Percentiles rank a stretch among this genome's conserved stretches.
Conservation (phyloP, 2,888 invertebrate species). For the Stenoptilia bipunctidactyla region DNA sequence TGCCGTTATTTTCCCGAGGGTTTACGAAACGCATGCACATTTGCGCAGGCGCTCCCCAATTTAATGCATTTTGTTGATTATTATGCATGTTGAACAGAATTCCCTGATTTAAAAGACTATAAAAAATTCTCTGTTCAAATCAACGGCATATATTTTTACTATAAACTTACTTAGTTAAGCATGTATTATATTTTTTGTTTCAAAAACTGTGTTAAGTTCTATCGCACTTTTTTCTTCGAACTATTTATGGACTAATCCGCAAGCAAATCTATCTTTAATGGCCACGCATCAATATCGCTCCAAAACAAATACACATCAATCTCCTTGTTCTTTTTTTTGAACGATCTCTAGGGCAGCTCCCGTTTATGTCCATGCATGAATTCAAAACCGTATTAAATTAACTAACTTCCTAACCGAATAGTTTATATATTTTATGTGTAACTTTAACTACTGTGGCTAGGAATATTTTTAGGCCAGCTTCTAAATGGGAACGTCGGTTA, state of each 20-base stretch:
- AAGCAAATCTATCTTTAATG: no score
- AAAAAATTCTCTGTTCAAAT: slow-evolving; percentile 19
- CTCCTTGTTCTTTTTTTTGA: no score
- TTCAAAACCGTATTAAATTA: background rate
- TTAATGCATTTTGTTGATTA: slow-evolving; percentile 15
- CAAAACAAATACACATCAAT: no score
- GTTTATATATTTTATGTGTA: slow-evolving; percentile 24
- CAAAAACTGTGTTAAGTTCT: no score
- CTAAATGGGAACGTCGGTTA: slow-evolving; percentile 38
- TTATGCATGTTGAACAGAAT: slow-evolving; percentile 7
- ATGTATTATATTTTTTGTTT: no score
- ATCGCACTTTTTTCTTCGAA: no score
- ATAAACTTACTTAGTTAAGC: no score
- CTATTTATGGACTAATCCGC: no score
- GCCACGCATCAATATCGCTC: no score
- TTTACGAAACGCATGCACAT: slow-evolving; percentile 28
- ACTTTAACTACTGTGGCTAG: slow-evolving; percentile 28
- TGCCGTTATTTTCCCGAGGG: slow-evolving; percentile 41
- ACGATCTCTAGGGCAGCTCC: no score
- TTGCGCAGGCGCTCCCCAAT: slow-evolving; percentile 24
- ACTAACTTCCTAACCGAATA: slow-evolving; percentile 8
- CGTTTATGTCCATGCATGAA: no score
- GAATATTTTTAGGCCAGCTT: slow-evolving; percentile 45
- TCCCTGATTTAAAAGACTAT: slow-evolving; percentile 6
- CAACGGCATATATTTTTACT: slow-evolving; percentile 14